Base-by-base conservation (phyloP, 2,888 invertebrate species). In the Germaria angustata region DNA sequence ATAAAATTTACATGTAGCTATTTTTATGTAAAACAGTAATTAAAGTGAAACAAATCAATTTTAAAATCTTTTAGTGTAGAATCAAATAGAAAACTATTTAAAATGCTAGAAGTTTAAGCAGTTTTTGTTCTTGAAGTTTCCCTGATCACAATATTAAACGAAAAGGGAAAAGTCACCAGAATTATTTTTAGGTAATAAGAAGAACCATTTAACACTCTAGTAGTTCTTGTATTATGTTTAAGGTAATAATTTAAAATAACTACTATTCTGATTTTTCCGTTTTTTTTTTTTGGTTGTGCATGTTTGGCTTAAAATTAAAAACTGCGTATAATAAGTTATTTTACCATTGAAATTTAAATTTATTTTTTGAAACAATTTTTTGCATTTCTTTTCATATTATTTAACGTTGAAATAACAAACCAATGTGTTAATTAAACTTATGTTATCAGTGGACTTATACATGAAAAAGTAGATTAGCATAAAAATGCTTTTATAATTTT, bases 11-110 rank as follows among this genome's bases (percentile, higher is more conserved):
- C 15, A 41, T 49, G 63, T 73, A 76, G 76, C 28, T 59, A 59
- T 76, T 76, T 76, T 66, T 46, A 63, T 53, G 63, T 79, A 75
- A 44, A 80, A 73, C 39, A 61, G 51, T 8, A 57, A 49, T 41
- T 75, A 76, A 66, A 46, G 17, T 59, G 39, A 66, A 36, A 32
- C 8, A 57, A 17, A 28, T 28, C 2, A 34, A 2, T 59, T 65
- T 46, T 57, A 11, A 65, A 57, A 75, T 36, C 17, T 41, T 66
- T 57, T 66, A 76, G 39, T 39, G 22, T 68, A 76, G 49, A 32
- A 57, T 28, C 13, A 39, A 28, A 41, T 73, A 73, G 28, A 69
- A 13, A 75, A 76, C 36, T 49, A 28, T 53, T 34, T 17, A 66
- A 69, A 75, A 28, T 39, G n/a, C 39, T 69, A 68, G 3, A 22